Evolutionary conservation across 2,113 vertebrate genomes (phyloP).

Genomic region (Sander vitreus): DNA sequence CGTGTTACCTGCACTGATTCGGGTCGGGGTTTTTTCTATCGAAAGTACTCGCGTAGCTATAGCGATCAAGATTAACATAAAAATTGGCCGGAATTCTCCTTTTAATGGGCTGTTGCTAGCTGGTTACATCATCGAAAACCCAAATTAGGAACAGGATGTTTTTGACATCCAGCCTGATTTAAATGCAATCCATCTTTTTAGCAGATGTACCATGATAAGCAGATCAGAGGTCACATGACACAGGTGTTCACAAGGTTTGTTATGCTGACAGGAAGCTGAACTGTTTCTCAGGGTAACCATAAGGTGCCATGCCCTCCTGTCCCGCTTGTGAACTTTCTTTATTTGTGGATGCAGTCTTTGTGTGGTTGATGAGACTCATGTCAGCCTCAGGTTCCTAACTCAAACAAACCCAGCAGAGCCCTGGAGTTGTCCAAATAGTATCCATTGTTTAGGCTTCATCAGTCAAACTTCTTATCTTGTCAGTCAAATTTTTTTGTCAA

Average conservation of each 20-base stretch:
- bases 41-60: no score
- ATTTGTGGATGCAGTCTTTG: slow-evolving; percentile 5
- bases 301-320: not conserved
- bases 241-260: slow-evolving; percentile 14
- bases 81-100: no score
- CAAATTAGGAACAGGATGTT: slow-evolving; percentile 29
- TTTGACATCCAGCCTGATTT: slow-evolving; percentile 21
- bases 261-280: slow-evolving; percentile 1
- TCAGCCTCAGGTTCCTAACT: slow-evolving; percentile 5
- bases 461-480: slow-evolving; percentile 2
- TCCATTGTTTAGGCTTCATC: slow-evolving; percentile 34
- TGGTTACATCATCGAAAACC: slow-evolving; percentile 16
- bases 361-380: slow-evolving; percentile 13
- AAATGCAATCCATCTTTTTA: slow-evolving; percentile 19
- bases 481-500: not conserved
- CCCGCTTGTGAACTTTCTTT: not conserved
- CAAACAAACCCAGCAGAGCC: not conserved
- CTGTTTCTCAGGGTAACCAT: not conserved
- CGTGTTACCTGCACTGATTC: no score
- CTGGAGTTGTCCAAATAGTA: slow-evolving; percentile 14
- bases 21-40: no score
- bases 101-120: slow-evolving; percentile 10
- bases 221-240: slow-evolving; percentile 11
- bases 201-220: slow-evolving; percentile 32
- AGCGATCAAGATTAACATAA: no score